These are phyloP conservation scores for Oncopeltus fasciatus DNA, from an alignment of 1,140 invertebrate genomes.

Conservation along the genomic window DNA sequence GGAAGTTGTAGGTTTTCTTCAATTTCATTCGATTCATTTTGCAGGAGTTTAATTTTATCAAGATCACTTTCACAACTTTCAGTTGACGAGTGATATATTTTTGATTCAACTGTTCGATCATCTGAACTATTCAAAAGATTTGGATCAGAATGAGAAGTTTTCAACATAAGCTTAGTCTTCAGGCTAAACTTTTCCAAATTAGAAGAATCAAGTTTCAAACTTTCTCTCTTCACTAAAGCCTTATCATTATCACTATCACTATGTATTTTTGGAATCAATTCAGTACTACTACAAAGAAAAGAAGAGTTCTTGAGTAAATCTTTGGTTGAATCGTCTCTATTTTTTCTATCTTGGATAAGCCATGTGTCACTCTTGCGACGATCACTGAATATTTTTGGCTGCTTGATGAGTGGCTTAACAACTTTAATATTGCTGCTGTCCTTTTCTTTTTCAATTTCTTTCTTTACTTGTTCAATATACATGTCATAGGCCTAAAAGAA, in stretches of 20 bases:
- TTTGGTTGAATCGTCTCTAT: neutral
- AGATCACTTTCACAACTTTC: neutral
- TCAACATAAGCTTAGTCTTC: neutral
- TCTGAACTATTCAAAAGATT: neutral
- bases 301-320: neutral
- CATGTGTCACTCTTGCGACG: conserved; percentile 15
- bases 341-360: neutral
- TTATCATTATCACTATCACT: neutral
- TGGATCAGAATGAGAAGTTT: neutral
- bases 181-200: neutral
- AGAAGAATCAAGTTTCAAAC: neutral
- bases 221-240: too few relatives aligned
- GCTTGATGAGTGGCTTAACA: conserved; percentile 37
- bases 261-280: neutral
- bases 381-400: conserved; percentile 28
- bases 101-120: neutral
- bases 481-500: conserved; percentile 34
- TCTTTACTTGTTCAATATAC: conserved; percentile 33
- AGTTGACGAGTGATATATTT: neutral
- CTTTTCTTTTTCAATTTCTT: conserved; percentile 32
- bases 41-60: neutral
- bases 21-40: too few relatives aligned
- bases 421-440: conserved; percentile 26
- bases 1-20: too few relatives aligned
- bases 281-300: neutral